A percentile compares a stretch with the other conserved stretches of the same genome.
These are phyloP conservation scores for Apantesis nais DNA, from an alignment of 2,888 invertebrate genomes.

Conservation along the genomic window DNA sequence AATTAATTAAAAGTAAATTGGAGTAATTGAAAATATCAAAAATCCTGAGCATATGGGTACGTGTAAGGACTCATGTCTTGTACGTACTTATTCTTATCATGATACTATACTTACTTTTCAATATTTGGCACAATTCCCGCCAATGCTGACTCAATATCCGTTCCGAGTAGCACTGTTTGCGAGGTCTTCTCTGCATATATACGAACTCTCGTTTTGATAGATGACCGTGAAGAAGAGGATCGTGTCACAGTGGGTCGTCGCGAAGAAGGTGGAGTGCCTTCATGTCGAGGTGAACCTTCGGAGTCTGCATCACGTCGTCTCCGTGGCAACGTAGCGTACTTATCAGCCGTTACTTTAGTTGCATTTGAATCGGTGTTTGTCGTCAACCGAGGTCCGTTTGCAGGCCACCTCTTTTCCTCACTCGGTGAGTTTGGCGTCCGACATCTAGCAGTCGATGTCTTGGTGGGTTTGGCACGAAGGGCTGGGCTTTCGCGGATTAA, in stretches of 20 bases:
- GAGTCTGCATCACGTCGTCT: constrained; percentile 88
- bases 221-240: constrained; percentile 72
- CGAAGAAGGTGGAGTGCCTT: constrained; percentile 68
- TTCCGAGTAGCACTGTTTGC: constrained; percentile 91
- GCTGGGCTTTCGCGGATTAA: constrained; percentile 80
- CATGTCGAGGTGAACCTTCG: constrained; percentile 82
- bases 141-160: constrained; percentile 90
- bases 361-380: constrained; percentile 67
- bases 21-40: not conserved
- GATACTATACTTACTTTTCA: constrained; percentile 64
- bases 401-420: constrained; percentile 91
- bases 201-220: constrained; percentile 80
- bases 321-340: constrained; percentile 92
- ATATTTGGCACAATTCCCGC: constrained; percentile 85
- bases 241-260: constrained; percentile 74
- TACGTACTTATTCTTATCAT: not conserved
- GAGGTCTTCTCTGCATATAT: constrained; percentile 93
- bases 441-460: constrained; percentile 85
- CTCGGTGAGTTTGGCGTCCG: constrained; percentile 87
- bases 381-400: constrained; percentile 75
- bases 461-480: constrained; percentile 77
- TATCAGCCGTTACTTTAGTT: constrained; percentile 86
- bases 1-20: too few relatives aligned
- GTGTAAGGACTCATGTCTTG: not conserved
- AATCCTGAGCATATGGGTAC: not conserved